A percentile compares a stretch with the other conserved stretches of the same genome.
Evolutionary conservation across 2,113 vertebrate genomes (phyloP).

Genomic region (Anoura caudifer): DNA sequence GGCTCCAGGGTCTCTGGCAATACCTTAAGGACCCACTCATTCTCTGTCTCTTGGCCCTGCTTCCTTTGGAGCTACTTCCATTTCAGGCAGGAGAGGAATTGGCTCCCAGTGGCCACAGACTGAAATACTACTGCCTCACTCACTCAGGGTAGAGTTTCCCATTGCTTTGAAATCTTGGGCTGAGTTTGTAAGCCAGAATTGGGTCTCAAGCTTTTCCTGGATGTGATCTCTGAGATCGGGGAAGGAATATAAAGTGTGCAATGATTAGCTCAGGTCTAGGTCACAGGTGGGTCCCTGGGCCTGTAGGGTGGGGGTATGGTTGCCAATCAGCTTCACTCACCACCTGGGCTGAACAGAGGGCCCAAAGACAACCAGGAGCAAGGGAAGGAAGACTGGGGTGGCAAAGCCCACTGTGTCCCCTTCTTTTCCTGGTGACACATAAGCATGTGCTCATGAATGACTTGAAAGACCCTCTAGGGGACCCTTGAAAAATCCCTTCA

Average conservation of each 20-base stretch:
- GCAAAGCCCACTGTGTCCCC: neutral
- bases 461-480: neutral
- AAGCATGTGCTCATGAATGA: neutral
- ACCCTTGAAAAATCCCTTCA: neutral
- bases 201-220: neutral
- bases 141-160: neutral
- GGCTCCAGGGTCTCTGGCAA: neutral
- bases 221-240: neutral
- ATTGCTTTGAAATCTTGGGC: neutral
- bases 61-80: neutral
- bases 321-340: neutral
- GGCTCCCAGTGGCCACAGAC: too few species aligned
- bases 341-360: neutral
- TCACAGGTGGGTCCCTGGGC: neutral
- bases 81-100: neutral
- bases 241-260: neutral
- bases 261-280: neutral
- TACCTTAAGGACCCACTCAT: neutral
- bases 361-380: neutral
- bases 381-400: too few species aligned
- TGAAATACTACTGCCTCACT: accelerated
- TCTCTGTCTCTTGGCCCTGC: neutral
- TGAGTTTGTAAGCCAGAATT: neutral
- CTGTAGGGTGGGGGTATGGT: neutral
- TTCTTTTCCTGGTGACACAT: neutral